Conservation (phyloP, 2,113 vertebrate species). For the Chunga burmeisteri region DNA sequence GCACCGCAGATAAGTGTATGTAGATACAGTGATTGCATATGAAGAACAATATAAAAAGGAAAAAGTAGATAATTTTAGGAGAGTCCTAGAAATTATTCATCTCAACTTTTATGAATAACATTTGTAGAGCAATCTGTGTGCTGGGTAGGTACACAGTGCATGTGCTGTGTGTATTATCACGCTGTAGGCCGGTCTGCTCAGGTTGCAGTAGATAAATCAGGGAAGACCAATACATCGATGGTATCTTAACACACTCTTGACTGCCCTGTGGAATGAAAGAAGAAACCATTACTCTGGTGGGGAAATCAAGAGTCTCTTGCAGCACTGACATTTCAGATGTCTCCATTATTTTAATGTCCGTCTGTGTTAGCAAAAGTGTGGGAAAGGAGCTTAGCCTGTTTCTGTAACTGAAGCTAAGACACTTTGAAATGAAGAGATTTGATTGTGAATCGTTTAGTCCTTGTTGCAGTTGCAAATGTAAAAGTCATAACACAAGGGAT, state of each 20-base stretch:
- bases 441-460: not conserved
- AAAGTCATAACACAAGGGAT: not conserved
- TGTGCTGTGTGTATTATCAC: rapidly evolving
- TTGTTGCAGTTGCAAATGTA: not conserved
- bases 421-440: not conserved
- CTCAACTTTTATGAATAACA: rapidly evolving
- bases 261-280: slow-evolving; percentile 11
- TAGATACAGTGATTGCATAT: not conserved
- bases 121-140: rapidly evolving
- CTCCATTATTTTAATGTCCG: not conserved
- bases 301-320: not conserved
- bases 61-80: not conserved
- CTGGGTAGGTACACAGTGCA: not conserved
- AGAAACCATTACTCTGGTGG: not conserved
- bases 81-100: not conserved
- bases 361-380: not conserved
- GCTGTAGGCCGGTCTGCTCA: rapidly evolving
- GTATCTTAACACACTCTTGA: slow-evolving; percentile 16
- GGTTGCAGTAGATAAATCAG: not conserved
- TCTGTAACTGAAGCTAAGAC: not conserved
- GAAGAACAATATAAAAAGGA: not conserved
- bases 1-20: not conserved
- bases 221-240: rapidly evolving
- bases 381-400: not conserved
- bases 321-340: not conserved